A percentile compares a stretch with the other conserved stretches of the same genome.
These are phyloP conservation scores for Pseudopleuronectes americanus DNA, from an alignment of 2,797 vertebrate species.

Conservation along the genomic window DNA sequence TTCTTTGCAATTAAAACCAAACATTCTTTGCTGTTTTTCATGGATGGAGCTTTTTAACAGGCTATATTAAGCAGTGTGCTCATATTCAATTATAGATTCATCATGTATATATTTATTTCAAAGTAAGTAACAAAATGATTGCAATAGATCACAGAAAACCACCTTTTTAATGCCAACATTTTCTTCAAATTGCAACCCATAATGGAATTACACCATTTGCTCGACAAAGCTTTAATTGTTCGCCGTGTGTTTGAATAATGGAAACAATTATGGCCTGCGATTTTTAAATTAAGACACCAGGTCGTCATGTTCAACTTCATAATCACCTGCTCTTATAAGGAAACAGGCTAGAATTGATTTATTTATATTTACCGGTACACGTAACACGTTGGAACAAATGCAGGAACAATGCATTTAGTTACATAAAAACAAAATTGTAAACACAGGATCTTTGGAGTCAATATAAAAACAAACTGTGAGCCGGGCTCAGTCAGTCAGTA, in stretches of 20 bases:
- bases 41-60: neutral
- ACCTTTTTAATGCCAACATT: neutral
- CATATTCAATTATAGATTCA: neutral
- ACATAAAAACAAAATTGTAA: neutral
- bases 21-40: neutral
- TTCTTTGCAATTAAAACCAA: too few species aligned
- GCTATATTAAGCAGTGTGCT: neutral
- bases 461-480: conserved; percentile 3
- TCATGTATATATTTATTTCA: neutral
- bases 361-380: neutral
- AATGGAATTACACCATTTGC: neutral
- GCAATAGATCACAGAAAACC: too few species aligned
- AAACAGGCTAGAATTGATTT: too few species aligned
- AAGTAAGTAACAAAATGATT: neutral
- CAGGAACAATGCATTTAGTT: too few species aligned
- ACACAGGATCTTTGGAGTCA: neutral
- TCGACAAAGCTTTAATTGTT: neutral
- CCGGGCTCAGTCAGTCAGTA: conserved; percentile 1
- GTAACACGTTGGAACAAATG: neutral
- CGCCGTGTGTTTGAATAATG: neutral
- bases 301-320: too few species aligned
- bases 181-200: too few species aligned
- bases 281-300: too few species aligned
- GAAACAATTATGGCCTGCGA: neutral
- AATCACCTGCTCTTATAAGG: too few species aligned